These are phyloP conservation scores for Meiosimyza platycephala DNA, from an alignment of 2,888 invertebrate species.

Conservation along the genomic window DNA sequence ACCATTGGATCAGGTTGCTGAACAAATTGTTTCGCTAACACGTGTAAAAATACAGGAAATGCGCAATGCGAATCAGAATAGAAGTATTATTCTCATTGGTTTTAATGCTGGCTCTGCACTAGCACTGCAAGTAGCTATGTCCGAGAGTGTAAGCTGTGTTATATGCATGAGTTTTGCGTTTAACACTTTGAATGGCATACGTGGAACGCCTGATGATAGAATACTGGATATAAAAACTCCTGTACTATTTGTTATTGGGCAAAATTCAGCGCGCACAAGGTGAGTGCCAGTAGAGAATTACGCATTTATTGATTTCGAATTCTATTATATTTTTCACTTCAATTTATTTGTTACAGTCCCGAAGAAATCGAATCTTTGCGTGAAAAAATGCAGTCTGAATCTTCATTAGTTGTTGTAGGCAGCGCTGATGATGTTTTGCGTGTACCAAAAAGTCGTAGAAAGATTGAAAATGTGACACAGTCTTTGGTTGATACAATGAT, in stretches of 20 bases:
- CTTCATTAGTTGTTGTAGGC: slow-evolving; percentile 81
- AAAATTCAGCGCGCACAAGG: slow-evolving; percentile 75
- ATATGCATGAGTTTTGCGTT: slow-evolving; percentile 84
- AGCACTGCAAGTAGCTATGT: slow-evolving; percentile 79
- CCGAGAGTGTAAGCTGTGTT: slow-evolving; percentile 78
- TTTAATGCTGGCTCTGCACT: slow-evolving; percentile 81
- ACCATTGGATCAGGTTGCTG: slow-evolving; percentile 69
- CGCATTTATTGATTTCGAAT: slow-evolving; percentile 7
- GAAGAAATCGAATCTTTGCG: slow-evolving; percentile 83
- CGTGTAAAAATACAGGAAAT: slow-evolving; percentile 79
- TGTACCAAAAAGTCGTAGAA: slow-evolving; percentile 76
- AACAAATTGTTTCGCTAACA: slow-evolving; percentile 75
- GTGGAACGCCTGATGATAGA: slow-evolving; percentile 82
- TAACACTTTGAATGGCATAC: slow-evolving; percentile 76
- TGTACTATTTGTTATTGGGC: slow-evolving; percentile 82
- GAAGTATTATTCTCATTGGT: slow-evolving; percentile 81
- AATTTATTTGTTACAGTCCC: slow-evolving; percentile 65
- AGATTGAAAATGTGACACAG: slow-evolving; percentile 82
- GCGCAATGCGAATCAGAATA: slow-evolving; percentile 74
- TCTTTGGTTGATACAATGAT: slow-evolving; percentile 83
- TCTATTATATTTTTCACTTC: neutral
- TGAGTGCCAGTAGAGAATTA: slow-evolving; percentile 51
- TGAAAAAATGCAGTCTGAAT: slow-evolving; percentile 81
- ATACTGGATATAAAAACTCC: slow-evolving; percentile 79
- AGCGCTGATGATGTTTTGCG: slow-evolving; percentile 82